These are phyloP conservation scores for Pithys albifrons DNA, from an alignment of 2,113 vertebrate species.

Conservation along the genomic window DNA sequence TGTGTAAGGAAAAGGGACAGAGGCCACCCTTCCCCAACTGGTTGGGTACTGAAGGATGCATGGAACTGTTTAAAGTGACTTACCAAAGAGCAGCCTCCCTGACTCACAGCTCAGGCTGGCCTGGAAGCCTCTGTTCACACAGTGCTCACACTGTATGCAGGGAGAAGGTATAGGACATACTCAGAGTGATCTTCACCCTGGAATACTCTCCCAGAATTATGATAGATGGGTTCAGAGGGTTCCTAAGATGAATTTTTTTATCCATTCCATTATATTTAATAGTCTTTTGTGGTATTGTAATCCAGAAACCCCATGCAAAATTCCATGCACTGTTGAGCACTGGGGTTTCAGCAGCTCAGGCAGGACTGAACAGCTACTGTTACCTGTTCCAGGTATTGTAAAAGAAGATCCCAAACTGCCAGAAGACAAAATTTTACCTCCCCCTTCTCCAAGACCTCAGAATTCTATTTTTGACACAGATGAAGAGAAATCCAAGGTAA, in stretches of 20 bases:
- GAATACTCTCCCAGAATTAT: background rate
- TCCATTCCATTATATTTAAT: background rate
- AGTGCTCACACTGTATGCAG: background rate
- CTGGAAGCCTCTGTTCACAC: background rate
- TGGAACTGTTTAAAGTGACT: background rate
- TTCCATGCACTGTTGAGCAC: background rate
- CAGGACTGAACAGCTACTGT: background rate
- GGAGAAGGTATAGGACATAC: background rate
- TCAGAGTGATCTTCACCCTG: background rate
- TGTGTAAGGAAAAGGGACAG: background rate
- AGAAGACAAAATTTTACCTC: conserved; percentile 80
- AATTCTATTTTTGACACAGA: conserved; percentile 87
- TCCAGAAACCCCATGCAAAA: background rate
- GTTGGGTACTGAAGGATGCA: background rate
- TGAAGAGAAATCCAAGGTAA: conserved; percentile 89
- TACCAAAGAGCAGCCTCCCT: background rate
- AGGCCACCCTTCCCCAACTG: background rate
- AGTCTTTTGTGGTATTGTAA: background rate
- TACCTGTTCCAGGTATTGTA: conserved; percentile 80
- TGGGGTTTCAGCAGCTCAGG: background rate
- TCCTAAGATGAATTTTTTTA: background rate
- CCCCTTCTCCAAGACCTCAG: conserved; percentile 81
- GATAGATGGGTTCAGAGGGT: background rate
- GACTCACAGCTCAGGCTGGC: background rate
- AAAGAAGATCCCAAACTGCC: conserved; percentile 87